Conservation (phyloP, 2,888 invertebrate species). For the Caenorhabditis sp. region DNA sequence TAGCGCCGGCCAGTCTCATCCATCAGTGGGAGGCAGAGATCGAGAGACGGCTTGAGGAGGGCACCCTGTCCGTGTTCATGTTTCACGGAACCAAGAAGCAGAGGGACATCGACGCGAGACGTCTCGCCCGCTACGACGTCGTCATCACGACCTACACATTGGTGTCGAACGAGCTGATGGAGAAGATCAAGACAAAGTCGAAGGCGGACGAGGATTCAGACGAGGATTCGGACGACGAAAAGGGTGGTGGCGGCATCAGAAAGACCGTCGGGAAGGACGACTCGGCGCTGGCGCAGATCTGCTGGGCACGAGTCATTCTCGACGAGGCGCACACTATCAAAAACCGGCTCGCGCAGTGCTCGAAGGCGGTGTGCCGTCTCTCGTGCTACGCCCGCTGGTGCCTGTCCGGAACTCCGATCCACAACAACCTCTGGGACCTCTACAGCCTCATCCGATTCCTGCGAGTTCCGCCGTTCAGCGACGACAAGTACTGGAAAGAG, state of each 20-base stretch:
- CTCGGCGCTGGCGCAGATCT: constrained; percentile 82
- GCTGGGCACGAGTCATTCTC: constrained; percentile 90
- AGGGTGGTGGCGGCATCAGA: constrained; percentile 14
- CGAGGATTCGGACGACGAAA: constrained; percentile 28
- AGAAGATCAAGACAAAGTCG: constrained; percentile 52
- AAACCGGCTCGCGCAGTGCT: constrained; percentile 83
- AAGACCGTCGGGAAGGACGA: constrained; percentile 48
- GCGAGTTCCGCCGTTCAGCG: constrained; percentile 90
- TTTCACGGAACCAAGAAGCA: constrained; percentile 87
- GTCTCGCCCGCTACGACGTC: constrained; percentile 83
- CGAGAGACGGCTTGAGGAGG: constrained; percentile 82
- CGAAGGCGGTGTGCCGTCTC: constrained; percentile 84
- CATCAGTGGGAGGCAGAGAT: constrained; percentile 89
- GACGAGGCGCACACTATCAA: constrained; percentile 95
- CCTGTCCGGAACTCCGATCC: constrained; percentile 92
- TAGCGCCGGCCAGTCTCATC: constrained; percentile 92
- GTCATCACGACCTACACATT: constrained; percentile 92
- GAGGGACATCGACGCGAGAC: constrained; percentile 66
- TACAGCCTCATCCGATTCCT: constrained; percentile 85
- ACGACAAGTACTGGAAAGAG: constrained; percentile 90
- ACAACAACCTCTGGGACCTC: constrained; percentile 89
- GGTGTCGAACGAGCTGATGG: constrained; percentile 80
- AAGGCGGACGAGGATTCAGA: constrained; percentile 21
- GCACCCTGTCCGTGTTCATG: constrained; percentile 84
- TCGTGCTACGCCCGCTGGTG: constrained; percentile 86